These are phyloP conservation scores for Drosophila mulleri DNA, from an alignment of 2,888 invertebrate species.

Conservation along the genomic window DNA sequence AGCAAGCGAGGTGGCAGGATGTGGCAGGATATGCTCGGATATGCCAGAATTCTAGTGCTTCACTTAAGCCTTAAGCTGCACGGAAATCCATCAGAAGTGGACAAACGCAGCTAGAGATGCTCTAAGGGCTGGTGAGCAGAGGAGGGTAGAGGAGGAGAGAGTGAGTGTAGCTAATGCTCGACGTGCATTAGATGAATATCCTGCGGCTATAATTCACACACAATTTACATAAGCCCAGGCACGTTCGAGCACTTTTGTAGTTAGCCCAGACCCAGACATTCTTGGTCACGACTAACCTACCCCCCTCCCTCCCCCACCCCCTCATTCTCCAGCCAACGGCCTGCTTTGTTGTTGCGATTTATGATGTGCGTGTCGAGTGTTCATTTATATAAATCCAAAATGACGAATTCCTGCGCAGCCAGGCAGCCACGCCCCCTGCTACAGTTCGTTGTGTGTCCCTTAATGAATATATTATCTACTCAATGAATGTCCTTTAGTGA, in stretches of 20 bases:
- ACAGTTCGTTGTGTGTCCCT: not conserved
- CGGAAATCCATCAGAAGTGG: slow-evolving; percentile 29
- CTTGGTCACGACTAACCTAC: not conserved
- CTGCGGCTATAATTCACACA: slow-evolving; percentile 67
- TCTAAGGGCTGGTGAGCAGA: slow-evolving; percentile 18
- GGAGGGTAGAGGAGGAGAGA: not conserved
- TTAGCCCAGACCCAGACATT: not conserved
- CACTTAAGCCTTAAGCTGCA: slow-evolving; percentile 15
- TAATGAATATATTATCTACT: slow-evolving; percentile 74
- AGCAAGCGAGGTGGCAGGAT: not conserved
- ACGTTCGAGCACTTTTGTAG: slow-evolving; percentile 58
- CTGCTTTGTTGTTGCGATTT: slow-evolving; percentile 66
- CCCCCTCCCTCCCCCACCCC: fast-evolving
- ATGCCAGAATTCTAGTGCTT: slow-evolving; percentile 2
- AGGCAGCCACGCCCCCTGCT: not conserved
- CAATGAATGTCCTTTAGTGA: slow-evolving; percentile 64
- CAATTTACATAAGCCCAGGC: slow-evolving; percentile 65
- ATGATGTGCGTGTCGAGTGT: slow-evolving; percentile 79
- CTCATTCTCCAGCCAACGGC: too few relatives aligned
- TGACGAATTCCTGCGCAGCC: slow-evolving; percentile 52
- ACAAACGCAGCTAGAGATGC: slow-evolving; percentile 24
- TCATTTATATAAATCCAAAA: slow-evolving; percentile 78
- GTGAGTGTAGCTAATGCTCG: not conserved
- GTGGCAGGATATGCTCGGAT: not conserved
- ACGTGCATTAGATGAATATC: slow-evolving; percentile 68